A percentile compares a stretch with the other conserved stretches of the same genome.
These are phyloP conservation scores for Agrotis exclamationis DNA, from an alignment of 2,888 invertebrate species.

Conservation along the genomic window DNA sequence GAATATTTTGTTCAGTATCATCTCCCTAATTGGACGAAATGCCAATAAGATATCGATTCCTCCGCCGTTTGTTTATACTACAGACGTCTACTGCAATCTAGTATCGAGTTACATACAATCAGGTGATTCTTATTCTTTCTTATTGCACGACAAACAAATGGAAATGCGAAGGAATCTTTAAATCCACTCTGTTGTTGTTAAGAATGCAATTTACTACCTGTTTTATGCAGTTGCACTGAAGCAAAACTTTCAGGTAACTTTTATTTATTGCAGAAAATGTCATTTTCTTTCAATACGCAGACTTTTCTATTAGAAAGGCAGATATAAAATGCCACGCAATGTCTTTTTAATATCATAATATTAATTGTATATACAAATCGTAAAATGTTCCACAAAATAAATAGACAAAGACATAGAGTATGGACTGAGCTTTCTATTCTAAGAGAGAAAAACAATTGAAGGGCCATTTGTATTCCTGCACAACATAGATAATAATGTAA, in stretches of 20 bases:
- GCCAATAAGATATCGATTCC: constrained; percentile 18
- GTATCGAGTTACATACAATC: constrained; percentile 34
- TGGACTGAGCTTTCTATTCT: too few species aligned
- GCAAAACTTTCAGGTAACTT: not conserved
- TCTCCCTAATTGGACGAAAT: constrained; percentile 9
- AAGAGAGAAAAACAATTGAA: too few species aligned
- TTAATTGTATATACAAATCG: too few species aligned
- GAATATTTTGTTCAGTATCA: not conserved
- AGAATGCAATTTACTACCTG: constrained; percentile 23
- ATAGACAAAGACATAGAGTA: too few species aligned
- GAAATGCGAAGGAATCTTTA: constrained; percentile 7
- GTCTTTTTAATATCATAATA: too few species aligned
- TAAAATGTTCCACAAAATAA: too few species aligned
- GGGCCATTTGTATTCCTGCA: too few species aligned
- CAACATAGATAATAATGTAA: too few species aligned
- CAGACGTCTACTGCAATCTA: constrained; percentile 5
- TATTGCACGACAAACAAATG: constrained; percentile 17
- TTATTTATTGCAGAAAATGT: constrained; percentile 7
- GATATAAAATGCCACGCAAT: too few species aligned
- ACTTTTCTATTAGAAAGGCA: not conserved
- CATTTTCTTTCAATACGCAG: not conserved
- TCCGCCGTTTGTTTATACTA: constrained; percentile 24
- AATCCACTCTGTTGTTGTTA: constrained; percentile 12
- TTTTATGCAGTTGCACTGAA: constrained; percentile 13
- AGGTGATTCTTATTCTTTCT: constrained; percentile 15